Conservation (phyloP, 2,888 invertebrate genomes). For the Koerneria pararmatus region DNA sequence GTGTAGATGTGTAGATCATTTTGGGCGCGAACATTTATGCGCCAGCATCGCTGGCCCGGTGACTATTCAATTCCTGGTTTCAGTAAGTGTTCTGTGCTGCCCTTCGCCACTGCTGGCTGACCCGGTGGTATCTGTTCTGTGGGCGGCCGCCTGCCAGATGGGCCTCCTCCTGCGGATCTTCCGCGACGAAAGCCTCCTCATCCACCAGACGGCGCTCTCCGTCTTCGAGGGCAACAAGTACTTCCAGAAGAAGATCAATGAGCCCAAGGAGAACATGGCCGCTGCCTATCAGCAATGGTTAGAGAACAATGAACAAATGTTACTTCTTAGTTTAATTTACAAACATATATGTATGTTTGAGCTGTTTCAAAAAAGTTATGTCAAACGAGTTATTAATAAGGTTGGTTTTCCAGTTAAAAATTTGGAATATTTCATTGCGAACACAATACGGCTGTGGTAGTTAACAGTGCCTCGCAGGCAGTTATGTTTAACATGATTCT, state of each 20-base stretch:
- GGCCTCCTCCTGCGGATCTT: conserved; percentile 91
- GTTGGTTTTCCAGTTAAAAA: too few species aligned
- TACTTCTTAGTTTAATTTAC: neutral
- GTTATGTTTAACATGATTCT: too few species aligned
- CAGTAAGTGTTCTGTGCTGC: conserved; percentile 82
- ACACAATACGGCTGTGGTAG: too few species aligned
- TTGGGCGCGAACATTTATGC: too few species aligned
- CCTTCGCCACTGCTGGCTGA: conserved; percentile 78
- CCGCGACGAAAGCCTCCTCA: conserved; percentile 91
- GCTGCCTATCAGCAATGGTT: conserved; percentile 82
- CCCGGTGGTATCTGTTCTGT: conserved; percentile 75
- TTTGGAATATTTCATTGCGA: too few species aligned
- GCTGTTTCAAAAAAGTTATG: too few species aligned
- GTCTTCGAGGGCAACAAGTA: conserved; percentile 88
- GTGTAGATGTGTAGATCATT: too few species aligned
- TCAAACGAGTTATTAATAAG: too few species aligned
- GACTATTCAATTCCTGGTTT: too few species aligned
- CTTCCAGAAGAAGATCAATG: conserved; percentile 74
- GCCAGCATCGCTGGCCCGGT: too few species aligned
- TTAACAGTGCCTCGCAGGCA: too few species aligned
- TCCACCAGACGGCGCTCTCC: conserved; percentile 84
- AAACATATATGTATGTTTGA: too few species aligned
- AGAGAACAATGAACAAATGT: neutral
- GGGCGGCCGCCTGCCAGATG: conserved; percentile 84
- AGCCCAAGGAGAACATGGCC: conserved; percentile 90